A percentile compares a stretch with the other conserved stretches of the same genome.
phyloP scores from a whole-genome alignment of 2,888 invertebrate genomes.

The Himalopsyche anomala region DNA sequence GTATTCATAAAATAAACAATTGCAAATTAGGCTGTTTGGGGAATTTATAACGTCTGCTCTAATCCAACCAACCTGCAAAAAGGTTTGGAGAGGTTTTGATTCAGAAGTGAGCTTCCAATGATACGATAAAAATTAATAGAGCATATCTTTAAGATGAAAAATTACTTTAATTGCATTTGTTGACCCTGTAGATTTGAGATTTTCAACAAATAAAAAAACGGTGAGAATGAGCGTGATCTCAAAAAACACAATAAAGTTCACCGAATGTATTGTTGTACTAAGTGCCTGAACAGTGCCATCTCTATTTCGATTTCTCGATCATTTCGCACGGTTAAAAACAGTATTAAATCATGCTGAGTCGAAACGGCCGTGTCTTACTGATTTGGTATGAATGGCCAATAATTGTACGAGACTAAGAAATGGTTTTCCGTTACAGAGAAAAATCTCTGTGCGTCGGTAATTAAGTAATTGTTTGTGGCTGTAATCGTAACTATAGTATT shows the following conservation, averaged over 20 bases:
- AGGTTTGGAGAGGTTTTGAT: background rate
- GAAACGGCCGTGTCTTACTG: background rate
- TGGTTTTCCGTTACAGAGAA: background rate
- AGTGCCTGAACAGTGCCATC: slow-evolving; percentile 12
- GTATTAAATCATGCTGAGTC: slow-evolving; percentile 2
- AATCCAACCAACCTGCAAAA: background rate
- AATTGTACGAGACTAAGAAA: background rate
- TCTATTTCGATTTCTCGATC: slow-evolving; percentile 31
- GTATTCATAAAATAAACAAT: too few species aligned
- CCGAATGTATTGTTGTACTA: slow-evolving; percentile 8
- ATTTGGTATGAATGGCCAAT: background rate
- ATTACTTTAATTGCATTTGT: background rate
- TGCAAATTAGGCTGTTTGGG: too few species aligned
- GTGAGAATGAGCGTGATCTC: slow-evolving; percentile 6
- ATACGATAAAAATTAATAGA: background rate
- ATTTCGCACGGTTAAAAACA: slow-evolving; percentile 10
- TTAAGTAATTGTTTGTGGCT: background rate
- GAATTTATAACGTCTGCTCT: too few species aligned
- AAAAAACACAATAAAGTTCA: slow-evolving; percentile 29
- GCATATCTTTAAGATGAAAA: background rate
- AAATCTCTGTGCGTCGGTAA: background rate
- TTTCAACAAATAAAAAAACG: background rate
- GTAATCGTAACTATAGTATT: background rate
- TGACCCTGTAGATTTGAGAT: background rate
- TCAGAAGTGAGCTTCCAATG: background rate